Conservation (phyloP, 2,113 vertebrate species). For the Mesoclemmys tuberculata region DNA sequence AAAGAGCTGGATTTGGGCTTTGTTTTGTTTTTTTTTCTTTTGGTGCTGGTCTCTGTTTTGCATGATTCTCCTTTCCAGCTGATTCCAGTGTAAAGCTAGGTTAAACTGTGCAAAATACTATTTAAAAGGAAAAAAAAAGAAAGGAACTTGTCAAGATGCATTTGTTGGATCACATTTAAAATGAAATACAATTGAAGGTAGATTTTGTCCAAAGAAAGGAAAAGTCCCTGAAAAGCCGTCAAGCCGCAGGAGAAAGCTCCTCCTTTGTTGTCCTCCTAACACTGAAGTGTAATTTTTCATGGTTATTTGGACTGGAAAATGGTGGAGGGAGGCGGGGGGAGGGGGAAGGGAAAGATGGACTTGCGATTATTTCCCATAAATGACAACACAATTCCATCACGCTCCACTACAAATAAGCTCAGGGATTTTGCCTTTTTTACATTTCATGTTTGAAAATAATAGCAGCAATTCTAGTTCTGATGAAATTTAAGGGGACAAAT, state of each 20-base stretch:
- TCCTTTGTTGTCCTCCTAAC: constrained; percentile 93
- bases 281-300: constrained; percentile 99
- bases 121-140: constrained; percentile 76
- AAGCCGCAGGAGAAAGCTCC: constrained; percentile 75
- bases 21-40: constrained; percentile 42
- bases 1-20: constrained; percentile 5
- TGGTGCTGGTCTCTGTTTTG: constrained; percentile 56
- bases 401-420: constrained; percentile 93
- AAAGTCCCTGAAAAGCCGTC: constrained; percentile 74
- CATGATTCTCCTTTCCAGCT: constrained; percentile 70
- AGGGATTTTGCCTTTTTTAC: constrained; percentile 88
- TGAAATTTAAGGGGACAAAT: constrained; percentile 45
- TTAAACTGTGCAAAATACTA: constrained; percentile 78
- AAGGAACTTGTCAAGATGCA: constrained; percentile 79
- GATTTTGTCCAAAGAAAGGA: constrained; percentile 77
- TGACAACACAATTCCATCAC: constrained; percentile 98
- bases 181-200: constrained; percentile 78
- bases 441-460: constrained; percentile 88
- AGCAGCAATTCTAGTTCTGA: constrained; percentile 42
- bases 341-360: constrained; percentile 87
- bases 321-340: constrained; percentile 69
- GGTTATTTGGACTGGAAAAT: constrained; percentile 99
- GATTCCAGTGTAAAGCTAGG: constrained; percentile 73
- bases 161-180: constrained; percentile 81
- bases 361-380: constrained; percentile 98